Percentiles rank a stretch among this genome's conserved stretches.
Conservation (phyloP, 2,888 invertebrate genomes). For the Yponomeuta plumbellus region DNA sequence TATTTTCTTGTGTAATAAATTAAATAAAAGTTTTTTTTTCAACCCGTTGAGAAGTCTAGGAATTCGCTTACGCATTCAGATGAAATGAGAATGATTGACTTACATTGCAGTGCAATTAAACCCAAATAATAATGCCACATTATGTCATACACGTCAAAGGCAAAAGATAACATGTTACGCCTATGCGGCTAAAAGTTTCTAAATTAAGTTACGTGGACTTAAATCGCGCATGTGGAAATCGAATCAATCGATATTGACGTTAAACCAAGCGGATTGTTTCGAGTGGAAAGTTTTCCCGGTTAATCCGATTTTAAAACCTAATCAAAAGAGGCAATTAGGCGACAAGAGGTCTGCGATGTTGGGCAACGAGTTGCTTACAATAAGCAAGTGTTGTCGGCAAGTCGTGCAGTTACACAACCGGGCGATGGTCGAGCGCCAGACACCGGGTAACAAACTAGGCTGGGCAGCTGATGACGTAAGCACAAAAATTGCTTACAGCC, state of each 20-base stretch:
- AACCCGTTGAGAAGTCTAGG: background rate
- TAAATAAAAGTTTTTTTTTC: background rate
- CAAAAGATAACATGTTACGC: slow-evolving; percentile 18
- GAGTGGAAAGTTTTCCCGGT: slow-evolving; percentile 32
- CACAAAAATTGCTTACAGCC: slow-evolving; percentile 75
- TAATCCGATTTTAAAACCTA: slow-evolving; percentile 47
- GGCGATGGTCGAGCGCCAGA: slow-evolving; percentile 60
- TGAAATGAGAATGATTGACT: background rate
- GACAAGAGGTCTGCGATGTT: slow-evolving; percentile 68
- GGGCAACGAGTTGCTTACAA: slow-evolving; percentile 65
- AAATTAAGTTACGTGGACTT: background rate
- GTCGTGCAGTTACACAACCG: slow-evolving; percentile 64
- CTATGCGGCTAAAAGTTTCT: slow-evolving; percentile 6
- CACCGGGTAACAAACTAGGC: slow-evolving; percentile 64
- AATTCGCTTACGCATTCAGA: background rate
- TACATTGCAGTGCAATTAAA: background rate
- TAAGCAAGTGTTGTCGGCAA: slow-evolving; percentile 72
- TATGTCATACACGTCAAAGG: slow-evolving; percentile 14
- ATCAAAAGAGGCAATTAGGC: slow-evolving; percentile 64
- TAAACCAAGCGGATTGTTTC: slow-evolving; percentile 5
- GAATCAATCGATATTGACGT: slow-evolving; percentile 9
- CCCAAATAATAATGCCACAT: background rate
- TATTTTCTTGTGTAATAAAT: background rate
- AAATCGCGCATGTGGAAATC: slow-evolving; percentile 7
- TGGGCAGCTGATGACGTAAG: slow-evolving; percentile 72